Conservation (phyloP, 2,113 vertebrate genomes). For the Arizona elegans region DNA sequence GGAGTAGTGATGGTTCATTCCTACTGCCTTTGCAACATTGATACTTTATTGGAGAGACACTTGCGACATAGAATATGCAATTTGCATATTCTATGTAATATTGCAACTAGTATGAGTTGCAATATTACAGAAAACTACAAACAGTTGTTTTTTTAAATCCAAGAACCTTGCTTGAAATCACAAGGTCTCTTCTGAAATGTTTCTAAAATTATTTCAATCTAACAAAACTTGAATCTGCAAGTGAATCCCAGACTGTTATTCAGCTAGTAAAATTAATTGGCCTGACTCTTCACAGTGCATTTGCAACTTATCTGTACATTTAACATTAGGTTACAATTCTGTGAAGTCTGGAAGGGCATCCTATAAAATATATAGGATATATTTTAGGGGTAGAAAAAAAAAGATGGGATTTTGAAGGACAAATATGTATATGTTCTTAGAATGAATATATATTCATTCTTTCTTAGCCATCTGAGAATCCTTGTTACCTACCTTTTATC, state of each 20-base stretch:
- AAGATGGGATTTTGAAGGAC: not conserved
- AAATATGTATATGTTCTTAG: not conserved
- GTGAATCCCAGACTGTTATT: not conserved
- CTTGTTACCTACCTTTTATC: not conserved
- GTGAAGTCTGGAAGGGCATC: not conserved
- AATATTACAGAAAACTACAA: not conserved
- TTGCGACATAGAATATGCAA: not conserved
- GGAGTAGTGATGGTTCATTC: not conserved
- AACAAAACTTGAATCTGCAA: not conserved
- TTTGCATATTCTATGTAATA: not conserved
- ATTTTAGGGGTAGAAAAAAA: not conserved
- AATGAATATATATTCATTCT: not conserved
- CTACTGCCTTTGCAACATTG: not conserved
- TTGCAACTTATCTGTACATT: not conserved
- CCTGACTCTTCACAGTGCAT: not conserved
- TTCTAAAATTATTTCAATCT: not conserved
- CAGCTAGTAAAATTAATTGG: not conserved
- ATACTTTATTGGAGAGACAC: not conserved
- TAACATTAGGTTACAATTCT: not conserved
- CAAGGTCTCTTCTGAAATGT: not conserved
- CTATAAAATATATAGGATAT: not conserved
- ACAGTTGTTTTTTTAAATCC: not conserved
- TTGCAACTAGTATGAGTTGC: not conserved
- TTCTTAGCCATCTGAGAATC: not conserved
- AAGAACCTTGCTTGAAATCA: not conserved